Evolutionary conservation across 2,113 vertebrate species (phyloP).

Genomic region (Bungarus multicinctus): DNA sequence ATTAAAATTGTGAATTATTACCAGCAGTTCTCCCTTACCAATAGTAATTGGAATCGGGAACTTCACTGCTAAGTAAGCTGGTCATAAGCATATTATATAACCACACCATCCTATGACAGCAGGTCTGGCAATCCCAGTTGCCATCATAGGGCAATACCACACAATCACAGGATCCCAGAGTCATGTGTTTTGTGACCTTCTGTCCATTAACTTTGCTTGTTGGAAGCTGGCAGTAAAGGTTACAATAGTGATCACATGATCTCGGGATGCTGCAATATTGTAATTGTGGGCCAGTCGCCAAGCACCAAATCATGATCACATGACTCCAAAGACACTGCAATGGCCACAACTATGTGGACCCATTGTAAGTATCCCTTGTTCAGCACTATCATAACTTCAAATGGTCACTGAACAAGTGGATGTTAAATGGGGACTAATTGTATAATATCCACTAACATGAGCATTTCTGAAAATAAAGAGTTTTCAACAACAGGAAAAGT

Average conservation of each 20-base stretch:
- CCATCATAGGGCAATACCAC: background rate
- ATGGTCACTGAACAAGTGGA: background rate
- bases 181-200: background rate
- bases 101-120: background rate
- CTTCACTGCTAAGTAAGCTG: background rate
- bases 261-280: background rate
- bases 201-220: background rate
- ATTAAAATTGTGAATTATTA: background rate
- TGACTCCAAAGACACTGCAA: background rate
- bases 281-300: background rate
- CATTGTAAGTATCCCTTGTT: background rate
- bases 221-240: background rate
- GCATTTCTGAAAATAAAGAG: background rate
- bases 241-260: background rate
- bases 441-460: conserved; percentile 24
- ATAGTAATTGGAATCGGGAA: background rate
- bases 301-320: background rate
- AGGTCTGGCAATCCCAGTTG: background rate
- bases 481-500: conserved; percentile 29
- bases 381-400: background rate
- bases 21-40: background rate
- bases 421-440: background rate
- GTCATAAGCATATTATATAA: background rate
- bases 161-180: background rate
- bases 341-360: background rate